Evolutionary conservation across 2,113 vertebrate species (phyloP).

Genomic region (Megalops atlanticus): DNA sequence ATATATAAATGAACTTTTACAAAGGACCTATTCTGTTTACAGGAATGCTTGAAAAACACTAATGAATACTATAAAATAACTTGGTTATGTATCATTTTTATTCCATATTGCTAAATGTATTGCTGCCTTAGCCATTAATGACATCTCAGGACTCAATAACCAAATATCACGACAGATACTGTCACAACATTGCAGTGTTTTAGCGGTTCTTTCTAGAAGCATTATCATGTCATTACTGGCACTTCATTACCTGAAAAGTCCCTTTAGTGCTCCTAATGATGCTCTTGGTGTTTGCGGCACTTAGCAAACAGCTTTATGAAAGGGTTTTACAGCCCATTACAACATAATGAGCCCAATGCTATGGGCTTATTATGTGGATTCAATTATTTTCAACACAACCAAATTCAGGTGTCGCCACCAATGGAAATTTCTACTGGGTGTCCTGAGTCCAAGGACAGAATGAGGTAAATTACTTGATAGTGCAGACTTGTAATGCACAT

Average conservation of each 20-base stretch:
- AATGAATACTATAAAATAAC: no score
- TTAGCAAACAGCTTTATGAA: slow-evolving; percentile 38
- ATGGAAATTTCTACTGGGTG: not conserved
- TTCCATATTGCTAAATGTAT: no score
- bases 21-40: no score
- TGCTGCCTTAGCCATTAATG: not conserved
- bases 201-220: slow-evolving; percentile 1
- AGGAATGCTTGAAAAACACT: no score
- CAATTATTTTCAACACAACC: slow-evolving; percentile 20
- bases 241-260: slow-evolving; percentile 42
- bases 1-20: no score
- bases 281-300: slow-evolving; percentile 31
- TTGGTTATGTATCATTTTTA: no score
- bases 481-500: no score
- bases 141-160: slow-evolving; percentile 9
- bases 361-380: slow-evolving; percentile 34
- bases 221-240: slow-evolving; percentile 28
- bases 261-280: slow-evolving; percentile 34
- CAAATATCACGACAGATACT: not conserved
- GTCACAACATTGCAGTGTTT: not conserved
- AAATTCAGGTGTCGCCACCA: slow-evolving; percentile 24
- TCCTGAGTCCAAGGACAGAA: not conserved
- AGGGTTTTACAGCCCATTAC: slow-evolving; percentile 39
- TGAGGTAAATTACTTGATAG: not conserved
- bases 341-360: slow-evolving; percentile 32